Conservation (phyloP, 2,888 invertebrate species). For the Erannis defoliaria region DNA sequence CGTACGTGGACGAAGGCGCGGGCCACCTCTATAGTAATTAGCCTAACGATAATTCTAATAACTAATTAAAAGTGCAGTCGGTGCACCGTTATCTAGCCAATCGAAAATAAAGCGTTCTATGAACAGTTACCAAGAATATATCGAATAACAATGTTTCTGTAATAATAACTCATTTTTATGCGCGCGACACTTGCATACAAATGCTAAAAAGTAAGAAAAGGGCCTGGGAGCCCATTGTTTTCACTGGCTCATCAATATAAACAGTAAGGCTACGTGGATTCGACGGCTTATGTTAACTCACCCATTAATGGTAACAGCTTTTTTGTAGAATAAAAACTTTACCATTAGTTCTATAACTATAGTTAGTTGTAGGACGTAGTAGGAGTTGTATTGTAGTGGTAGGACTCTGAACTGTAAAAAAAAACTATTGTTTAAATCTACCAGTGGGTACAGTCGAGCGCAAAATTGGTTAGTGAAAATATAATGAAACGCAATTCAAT, state of each 20-base stretch:
- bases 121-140: slow-evolving; percentile 12
- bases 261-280: slow-evolving; percentile 25
- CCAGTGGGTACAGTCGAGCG: no score
- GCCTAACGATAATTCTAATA: not conserved
- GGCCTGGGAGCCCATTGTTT: slow-evolving; percentile 58
- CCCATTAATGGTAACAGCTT: not conserved
- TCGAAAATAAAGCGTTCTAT: slow-evolving; percentile 15
- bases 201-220: slow-evolving; percentile 56
- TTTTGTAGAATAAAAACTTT: not conserved
- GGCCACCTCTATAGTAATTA: not conserved
- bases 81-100: slow-evolving; percentile 5
- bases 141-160: slow-evolving; percentile 46
- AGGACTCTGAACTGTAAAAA: no score
- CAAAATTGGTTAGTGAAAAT: no score
- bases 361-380: no score
- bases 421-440: no score
- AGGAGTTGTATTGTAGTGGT: no score
- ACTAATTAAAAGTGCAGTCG: slow-evolving; percentile 13
- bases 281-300: not conserved
- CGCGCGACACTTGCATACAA: slow-evolving; percentile 60
- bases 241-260: slow-evolving; percentile 21
- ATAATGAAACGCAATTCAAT: no score
- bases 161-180: slow-evolving; percentile 53
- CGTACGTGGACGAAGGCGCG: no score
- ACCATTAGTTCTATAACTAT: no score